Evolutionary conservation across 1,140 invertebrate genomes (phyloP), one percentile per base, ranked within the genome.

Genomic region (Chymomyza costata): DNA sequence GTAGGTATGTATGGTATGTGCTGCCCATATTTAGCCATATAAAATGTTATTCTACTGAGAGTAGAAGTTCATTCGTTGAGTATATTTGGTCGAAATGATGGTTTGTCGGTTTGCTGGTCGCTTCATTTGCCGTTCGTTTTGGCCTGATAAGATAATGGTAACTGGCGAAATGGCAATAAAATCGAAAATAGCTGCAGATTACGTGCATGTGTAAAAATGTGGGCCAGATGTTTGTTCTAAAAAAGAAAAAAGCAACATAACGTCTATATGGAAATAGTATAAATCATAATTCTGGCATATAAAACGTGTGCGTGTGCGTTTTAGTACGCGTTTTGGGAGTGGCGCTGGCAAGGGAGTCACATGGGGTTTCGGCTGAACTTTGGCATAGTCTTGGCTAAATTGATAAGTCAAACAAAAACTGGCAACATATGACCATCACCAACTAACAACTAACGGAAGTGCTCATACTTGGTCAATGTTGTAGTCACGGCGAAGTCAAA

Each of bases 121-220:
- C 3, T 25, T 55, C 55, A 51, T 52, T 45, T 60, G 34, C 45
- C 54, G 61, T 65, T 56, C 56, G 25, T 10, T 5, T 10, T 28
- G 5, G 61, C 37, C 64, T 28, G 73, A 78, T 80, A 80, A 78
- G 73, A 78, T 80, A 78, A 78, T 28, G 56, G 55, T 45, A 52
- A 39, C 60, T 65, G 54, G 41, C 51, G 41, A 54, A 70, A 66
- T 52, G 59, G 60, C 41, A 66, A 52, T 38, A 46, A 44, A 78
- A 78, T 78, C 73, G 71, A 78, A 80, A 66, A 71, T 74, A 71
- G 74, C 67, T 46, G 16, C 61, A 63, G 49, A 61, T 67, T 64
- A 68, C 55, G 59, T 34, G 3, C 13, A n/a, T 13, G 5, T 28
- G 25, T 28, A 10, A 28, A 10, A 10, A 28, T 28, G 5, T 28